Percentiles rank a stretch among this genome's conserved stretches.
Conservation (phyloP, 92 coral and sea anemone species). For the Parazoanthus atlanticus region DNA sequence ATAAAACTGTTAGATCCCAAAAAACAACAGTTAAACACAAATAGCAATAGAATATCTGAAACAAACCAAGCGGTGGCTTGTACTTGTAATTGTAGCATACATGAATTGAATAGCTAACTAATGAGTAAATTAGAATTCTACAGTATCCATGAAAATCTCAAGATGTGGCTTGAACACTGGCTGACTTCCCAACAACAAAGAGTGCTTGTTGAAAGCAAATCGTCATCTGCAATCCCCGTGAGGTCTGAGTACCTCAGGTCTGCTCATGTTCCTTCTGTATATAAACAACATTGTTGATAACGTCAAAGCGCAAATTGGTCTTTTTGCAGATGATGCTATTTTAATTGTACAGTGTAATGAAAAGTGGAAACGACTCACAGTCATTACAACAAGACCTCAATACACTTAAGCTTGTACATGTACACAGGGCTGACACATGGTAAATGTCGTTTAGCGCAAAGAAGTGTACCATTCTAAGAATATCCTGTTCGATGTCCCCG, state of each 20-base stretch:
- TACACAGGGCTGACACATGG: not conserved
- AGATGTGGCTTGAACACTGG: not conserved
- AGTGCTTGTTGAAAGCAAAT: not conserved
- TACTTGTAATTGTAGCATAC: too few relatives aligned
- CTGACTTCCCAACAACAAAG: slow-evolving; percentile 15
- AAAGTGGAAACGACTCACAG: not conserved
- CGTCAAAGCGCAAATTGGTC: slow-evolving; percentile 9
- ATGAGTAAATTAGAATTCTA: not conserved
- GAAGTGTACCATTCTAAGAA: slow-evolving; percentile 27
- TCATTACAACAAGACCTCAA: slow-evolving; percentile 9
- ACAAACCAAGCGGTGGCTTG: too few relatives aligned
- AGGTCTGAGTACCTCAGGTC: not conserved
- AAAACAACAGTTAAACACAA: too few relatives aligned
- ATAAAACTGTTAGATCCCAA: too few relatives aligned
- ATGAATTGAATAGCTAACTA: too few relatives aligned
- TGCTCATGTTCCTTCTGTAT: not conserved
- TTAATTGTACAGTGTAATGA: not conserved
- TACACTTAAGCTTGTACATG: too few relatives aligned
- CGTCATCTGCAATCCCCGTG: not conserved
- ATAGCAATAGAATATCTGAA: too few relatives aligned
- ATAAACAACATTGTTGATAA: not conserved
- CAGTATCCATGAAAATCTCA: slow-evolving; percentile 4
- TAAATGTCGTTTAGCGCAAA: slow-evolving; percentile 14
- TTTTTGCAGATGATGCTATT: slow-evolving; percentile 7
- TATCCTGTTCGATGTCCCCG: too few relatives aligned